phyloP scores from a whole-genome alignment of 1,140 invertebrate species.

The Tetramorium simillimum region DNA sequence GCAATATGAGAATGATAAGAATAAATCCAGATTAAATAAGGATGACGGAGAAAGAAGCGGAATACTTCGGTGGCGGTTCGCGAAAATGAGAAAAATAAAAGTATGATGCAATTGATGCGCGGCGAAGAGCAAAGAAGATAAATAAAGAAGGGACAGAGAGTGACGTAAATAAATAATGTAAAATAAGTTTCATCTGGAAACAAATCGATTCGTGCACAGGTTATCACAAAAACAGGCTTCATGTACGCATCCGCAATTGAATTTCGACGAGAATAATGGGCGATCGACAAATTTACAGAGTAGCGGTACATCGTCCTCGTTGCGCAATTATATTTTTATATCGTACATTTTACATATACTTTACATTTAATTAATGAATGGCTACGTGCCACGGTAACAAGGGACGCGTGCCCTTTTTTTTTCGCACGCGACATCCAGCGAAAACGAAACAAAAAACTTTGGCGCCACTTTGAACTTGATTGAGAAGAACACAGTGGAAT shows the following conservation, averaged over 20 bases:
- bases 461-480: slow-evolving; percentile 47
- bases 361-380: slow-evolving; percentile 68
- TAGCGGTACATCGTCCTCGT: slow-evolving; percentile 68
- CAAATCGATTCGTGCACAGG: slow-evolving; percentile 52
- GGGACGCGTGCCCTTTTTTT: slow-evolving; percentile 39
- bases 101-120: slow-evolving; percentile 2
- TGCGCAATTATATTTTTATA: slow-evolving; percentile 65
- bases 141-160: neutral
- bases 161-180: slow-evolving; percentile 56
- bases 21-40: slow-evolving; percentile 34
- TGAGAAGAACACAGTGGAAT: slow-evolving; percentile 14
- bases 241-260: slow-evolving; percentile 65
- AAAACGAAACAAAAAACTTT: neutral
- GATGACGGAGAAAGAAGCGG: neutral
- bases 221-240: slow-evolving; percentile 61
- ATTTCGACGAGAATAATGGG: slow-evolving; percentile 71
- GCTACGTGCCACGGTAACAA: slow-evolving; percentile 48
- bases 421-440: neutral
- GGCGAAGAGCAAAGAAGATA: slow-evolving; percentile 1
- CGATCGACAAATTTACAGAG: slow-evolving; percentile 71
- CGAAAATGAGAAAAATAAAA: neutral
- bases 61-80: neutral
- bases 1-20: slow-evolving; percentile 32
- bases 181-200: slow-evolving; percentile 56
- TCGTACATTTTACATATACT: slow-evolving; percentile 62